Base-by-base conservation (phyloP, 2,888 invertebrate genomes). In the Cerastis leucographa region DNA sequence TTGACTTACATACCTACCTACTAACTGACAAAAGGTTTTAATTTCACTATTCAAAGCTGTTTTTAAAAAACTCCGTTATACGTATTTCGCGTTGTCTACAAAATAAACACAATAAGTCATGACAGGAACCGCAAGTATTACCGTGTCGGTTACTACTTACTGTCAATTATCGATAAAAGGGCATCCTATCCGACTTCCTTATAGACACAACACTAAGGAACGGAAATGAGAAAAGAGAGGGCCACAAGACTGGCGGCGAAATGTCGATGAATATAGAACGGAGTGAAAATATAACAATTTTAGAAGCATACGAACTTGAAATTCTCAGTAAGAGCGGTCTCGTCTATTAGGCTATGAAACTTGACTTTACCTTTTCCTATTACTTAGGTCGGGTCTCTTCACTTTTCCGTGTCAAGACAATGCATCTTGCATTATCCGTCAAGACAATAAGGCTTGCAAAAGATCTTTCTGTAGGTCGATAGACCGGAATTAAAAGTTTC, bases 91-190 rank as follows among this genome's bases (percentile, higher is more conserved):
- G 8, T 54, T 56, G 19, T 11, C 9, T 25, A 3, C 35, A 42
- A 42, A 29, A 29, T 29, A 22, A 76, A 76, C n/a, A 62, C 70
- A 76, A 59, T 22, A 44, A 64, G 44, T 68, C 40, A 71, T 35
- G 19, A 25, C 14, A 14, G 17, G 62, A 67, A 79, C 61, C 72
- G 22, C 71, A 66, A 78, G 56, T 46, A 61, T 42, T 42, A 54
- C 22, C 17, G 22, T 29, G 44, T 66, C 69, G 12, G 73, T 49
- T 64, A 14, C 29, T 64, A 71, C 40, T 56, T 64, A 71, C 40
- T 56, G 29, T 35, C 35, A 73, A 59, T 77, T 74, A 69, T 74
- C 68, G 62, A 84, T 74, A 59, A 65, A 80, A 80, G 71, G 2
- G 44, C 70, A 44, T 35, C 12, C n/a, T 46, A 40, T 51, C 29